Evolutionary conservation across 2,113 vertebrate species (phyloP), one percentile per base, ranked within the genome.

Genomic region (Perca flavescens): DNA sequence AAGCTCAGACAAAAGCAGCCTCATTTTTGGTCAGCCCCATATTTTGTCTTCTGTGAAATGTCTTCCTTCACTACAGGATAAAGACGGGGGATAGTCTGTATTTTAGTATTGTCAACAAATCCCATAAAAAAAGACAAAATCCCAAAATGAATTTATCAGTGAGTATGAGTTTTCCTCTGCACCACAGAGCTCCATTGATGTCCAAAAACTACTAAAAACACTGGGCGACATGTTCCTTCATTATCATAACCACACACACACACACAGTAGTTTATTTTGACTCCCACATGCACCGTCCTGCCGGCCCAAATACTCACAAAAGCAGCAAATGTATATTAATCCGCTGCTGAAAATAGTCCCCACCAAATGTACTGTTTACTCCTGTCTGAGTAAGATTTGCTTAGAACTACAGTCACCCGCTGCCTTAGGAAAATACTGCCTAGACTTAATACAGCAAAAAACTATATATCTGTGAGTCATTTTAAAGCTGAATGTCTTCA

Each of bases 161-260:
- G 7, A 34, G 5, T 52, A 4, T 14, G 22, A 64, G 22, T 47
- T 9, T 28, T 47, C 16, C 19, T 61, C 11, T 28, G 11, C 28
- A 22, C 6, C 19, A n/a, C 0, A 28, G n/a, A 71, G 14, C 36
- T 46, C 6, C 17, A 19, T 2, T 52, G 15, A 53, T 50, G 25
- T 67, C 22, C 10, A 19, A 50, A 67, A 50, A 19, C 65, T 61
- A 63, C 65, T 61, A 63, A 67, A 25, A 47, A 40, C 16, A 54
- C 19, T 70, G 11, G 2, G 5, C 14, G 5, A 12, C 14, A 21
- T 47, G 46, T 53, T 34, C 3, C 17, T 9, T 53, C 36, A 40
- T 40, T 40, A 40, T 10, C 36, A 40, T 40, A 10, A 8, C 8
- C 36, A 40, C 31, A 71, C 34, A 31, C 4, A 25, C 21, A 31